phyloP scores from a whole-genome alignment of 2,113 vertebrate species.

The Cheirogaleus medius region DNA sequence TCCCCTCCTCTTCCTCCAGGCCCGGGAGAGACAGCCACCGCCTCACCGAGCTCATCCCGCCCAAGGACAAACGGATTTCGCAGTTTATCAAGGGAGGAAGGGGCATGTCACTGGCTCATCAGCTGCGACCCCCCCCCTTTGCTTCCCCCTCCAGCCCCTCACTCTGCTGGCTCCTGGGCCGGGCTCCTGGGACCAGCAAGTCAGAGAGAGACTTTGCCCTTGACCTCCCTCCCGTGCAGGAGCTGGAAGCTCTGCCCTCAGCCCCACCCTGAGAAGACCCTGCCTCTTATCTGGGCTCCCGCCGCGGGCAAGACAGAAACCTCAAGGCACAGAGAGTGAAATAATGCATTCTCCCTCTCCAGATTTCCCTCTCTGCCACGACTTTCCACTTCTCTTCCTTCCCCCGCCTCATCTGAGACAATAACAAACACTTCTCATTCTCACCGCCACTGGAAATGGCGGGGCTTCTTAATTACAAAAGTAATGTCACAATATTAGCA shows the following conservation, averaged over 20 bases:
- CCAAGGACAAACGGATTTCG: conserved; percentile 44
- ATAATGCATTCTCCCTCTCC: neutral
- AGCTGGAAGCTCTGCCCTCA: neutral
- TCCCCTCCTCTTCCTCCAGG: rapidly evolving
- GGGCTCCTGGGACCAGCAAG: neutral
- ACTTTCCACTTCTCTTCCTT: neutral
- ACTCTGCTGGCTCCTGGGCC: neutral
- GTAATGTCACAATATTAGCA: conserved; percentile 55
- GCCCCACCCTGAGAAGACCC: neutral
- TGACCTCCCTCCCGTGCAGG: neutral
- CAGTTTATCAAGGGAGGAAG: neutral
- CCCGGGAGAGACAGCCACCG: neutral
- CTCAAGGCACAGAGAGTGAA: neutral
- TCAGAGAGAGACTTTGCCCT: neutral
- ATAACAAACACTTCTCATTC: conserved; percentile 61
- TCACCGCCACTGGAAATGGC: neutral
- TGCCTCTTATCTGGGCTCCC: neutral
- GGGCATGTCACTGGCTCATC: neutral
- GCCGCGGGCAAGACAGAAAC: neutral
- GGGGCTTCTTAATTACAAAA: conserved; percentile 48
- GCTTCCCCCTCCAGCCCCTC: rapidly evolving
- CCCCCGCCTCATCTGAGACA: conserved; percentile 54
- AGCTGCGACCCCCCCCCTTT: neutral
- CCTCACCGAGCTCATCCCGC: neutral
- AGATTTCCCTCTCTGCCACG: neutral